These are phyloP conservation scores for Palythoa heliodiscus DNA, from an alignment of 92 coral and sea anemone genomes.

Conservation along the genomic window DNA sequence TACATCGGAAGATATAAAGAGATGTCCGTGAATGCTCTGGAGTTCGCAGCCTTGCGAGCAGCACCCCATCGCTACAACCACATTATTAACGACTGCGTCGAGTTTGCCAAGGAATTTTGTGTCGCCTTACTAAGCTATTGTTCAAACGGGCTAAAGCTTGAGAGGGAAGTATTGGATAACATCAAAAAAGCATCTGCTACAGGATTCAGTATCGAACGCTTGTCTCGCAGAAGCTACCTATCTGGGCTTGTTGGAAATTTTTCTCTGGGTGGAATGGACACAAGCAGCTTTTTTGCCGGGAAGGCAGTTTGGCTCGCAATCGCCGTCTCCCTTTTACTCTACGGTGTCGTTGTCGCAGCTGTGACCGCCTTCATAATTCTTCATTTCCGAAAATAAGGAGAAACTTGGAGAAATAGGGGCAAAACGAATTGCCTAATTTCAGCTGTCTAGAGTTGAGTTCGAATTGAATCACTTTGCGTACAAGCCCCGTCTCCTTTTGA, in stretches of 20 bases:
- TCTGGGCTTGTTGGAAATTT: conserved; percentile 80
- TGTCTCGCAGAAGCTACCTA: conserved; percentile 72
- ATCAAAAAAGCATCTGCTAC: conserved; percentile 83
- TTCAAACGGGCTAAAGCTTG: conserved; percentile 71
- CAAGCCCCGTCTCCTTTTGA: too few relatives aligned
- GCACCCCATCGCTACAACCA: conserved; percentile 88
- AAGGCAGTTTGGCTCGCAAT: conserved; percentile 9
- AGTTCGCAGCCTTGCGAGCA: conserved; percentile 78
- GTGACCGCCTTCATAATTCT: background rate
- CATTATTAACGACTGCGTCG: conserved; percentile 88
- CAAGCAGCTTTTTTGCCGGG: conserved; percentile 59
- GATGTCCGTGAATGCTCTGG: conserved; percentile 60
- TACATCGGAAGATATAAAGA: conserved; percentile 79
- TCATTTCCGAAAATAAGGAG: conserved; percentile 1
- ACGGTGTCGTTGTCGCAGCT: conserved; percentile 46
- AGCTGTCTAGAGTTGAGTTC: too few relatives aligned
- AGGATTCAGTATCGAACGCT: conserved; percentile 84
- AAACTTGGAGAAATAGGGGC: background rate
- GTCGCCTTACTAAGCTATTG: conserved; percentile 73
- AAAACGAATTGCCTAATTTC: background rate
- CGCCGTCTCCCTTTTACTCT: conserved; percentile 47
- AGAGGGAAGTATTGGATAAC: conserved; percentile 65
- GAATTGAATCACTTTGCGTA: too few relatives aligned
- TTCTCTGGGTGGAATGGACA: conserved; percentile 73
- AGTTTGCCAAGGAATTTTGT: conserved; percentile 90